These are phyloP conservation scores for Rhabditoides inermis DNA, from an alignment of 2,888 invertebrate species.

Conservation along the genomic window DNA sequence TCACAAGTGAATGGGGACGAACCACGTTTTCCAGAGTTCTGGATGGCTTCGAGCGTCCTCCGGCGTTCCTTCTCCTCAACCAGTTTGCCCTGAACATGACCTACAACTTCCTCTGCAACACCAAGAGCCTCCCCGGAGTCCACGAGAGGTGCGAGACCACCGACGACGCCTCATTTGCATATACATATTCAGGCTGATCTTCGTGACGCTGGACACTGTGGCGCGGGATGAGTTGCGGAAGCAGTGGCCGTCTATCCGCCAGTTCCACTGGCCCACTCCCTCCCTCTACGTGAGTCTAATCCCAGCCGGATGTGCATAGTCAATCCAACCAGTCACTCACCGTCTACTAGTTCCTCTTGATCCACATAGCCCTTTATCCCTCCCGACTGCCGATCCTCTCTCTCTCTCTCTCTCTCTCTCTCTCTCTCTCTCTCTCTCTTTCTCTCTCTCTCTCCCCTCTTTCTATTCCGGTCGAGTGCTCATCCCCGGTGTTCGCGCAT, in stretches of 20 bases:
- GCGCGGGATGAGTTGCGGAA: conserved; percentile 36
- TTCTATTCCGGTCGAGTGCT: no score
- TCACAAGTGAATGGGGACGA: no score
- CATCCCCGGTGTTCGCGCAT: no score
- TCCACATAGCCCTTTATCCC: no score
- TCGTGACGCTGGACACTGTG: conserved; percentile 47
- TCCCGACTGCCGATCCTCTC: no score
- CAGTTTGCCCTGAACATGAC: conserved; percentile 51
- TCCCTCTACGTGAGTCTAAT: conserved; percentile 43
- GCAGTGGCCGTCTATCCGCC: conserved; percentile 45
- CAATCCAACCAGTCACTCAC: no score
- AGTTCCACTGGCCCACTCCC: conserved; percentile 51
- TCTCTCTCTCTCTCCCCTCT: no score
- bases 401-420: no score
- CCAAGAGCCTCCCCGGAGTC: conserved; percentile 27
- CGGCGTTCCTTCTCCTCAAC: conserved; percentile 49
- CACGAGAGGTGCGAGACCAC: conserved; percentile 7
- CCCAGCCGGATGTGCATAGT: no score
- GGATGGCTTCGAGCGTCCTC: conserved; percentile 41
- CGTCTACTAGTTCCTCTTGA: no score
- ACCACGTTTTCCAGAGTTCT: conserved; percentile 3
- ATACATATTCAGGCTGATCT: conserved; percentile 30
- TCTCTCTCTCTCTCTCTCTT: no score
- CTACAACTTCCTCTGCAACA: conserved; percentile 51
- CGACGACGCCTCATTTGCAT: background rate